Evolutionary conservation across 2,797 vertebrate species (phyloP).

Genomic region (Poecilia gillii): DNA sequence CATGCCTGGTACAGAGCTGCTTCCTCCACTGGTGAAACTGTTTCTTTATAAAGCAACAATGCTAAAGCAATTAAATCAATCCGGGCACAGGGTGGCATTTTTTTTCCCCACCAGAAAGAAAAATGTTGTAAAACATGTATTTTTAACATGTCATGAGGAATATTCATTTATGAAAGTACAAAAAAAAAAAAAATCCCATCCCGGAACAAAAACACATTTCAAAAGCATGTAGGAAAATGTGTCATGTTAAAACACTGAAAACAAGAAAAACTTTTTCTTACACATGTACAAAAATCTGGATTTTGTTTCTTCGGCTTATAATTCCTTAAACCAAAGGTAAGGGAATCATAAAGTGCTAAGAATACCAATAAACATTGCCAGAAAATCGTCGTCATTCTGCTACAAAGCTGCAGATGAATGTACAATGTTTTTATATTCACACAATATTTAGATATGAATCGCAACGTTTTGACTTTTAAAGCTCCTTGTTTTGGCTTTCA

Average conservation of each 20-base stretch:
- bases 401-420: background rate
- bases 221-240: background rate
- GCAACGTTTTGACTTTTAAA: conserved; percentile 24
- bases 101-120: too few species aligned
- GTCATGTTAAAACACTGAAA: background rate
- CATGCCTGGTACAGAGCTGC: background rate
- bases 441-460: background rate
- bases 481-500: background rate
- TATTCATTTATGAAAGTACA: background rate
- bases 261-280: too few species aligned
- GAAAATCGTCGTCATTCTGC: background rate
- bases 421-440: background rate
- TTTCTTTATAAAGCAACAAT: background rate
- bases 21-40: background rate
- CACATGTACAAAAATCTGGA: too few species aligned
- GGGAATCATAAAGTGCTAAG: background rate
- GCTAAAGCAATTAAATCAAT: background rate
- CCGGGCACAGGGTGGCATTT: background rate
- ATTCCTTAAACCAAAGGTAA: background rate
- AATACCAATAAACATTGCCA: background rate
- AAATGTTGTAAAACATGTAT: background rate
- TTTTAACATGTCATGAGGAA: background rate
- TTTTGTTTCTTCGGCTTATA: background rate
- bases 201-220: background rate
- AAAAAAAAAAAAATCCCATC: background rate